Percentiles rank a stretch among this genome's conserved stretches.
Conservation (phyloP, 2,888 invertebrate genomes). For the Odontocolon sp. region DNA sequence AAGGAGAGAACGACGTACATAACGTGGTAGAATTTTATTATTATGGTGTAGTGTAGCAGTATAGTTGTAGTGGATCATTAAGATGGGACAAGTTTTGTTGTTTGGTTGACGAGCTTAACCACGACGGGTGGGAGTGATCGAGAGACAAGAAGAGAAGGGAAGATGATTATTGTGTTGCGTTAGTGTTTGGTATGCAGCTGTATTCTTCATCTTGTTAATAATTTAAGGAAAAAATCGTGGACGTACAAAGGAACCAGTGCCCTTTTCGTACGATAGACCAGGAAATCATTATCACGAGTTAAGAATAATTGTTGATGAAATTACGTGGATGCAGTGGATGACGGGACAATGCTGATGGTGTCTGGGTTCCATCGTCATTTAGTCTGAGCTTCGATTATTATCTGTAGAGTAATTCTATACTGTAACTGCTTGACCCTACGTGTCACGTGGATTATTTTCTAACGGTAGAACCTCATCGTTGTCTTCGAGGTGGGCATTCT, state of each 20-base stretch:
- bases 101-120: slow-evolving; percentile 38
- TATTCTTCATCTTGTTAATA: background rate
- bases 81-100: slow-evolving; percentile 37
- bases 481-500: slow-evolving; percentile 17
- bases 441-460: slow-evolving; percentile 58
- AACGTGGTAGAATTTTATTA: background rate
- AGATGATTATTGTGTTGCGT: slow-evolving; percentile 2
- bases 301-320: slow-evolving; percentile 7
- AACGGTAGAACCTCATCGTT: slow-evolving; percentile 51
- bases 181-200: background rate
- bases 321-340: background rate
- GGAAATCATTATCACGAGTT: background rate
- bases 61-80: no score
- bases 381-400: slow-evolving; percentile 32
- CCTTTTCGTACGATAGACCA: background rate
- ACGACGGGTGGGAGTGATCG: slow-evolving; percentile 11
- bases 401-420: slow-evolving; percentile 48
- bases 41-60: slow-evolving; percentile 26
- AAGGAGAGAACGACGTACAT: background rate
- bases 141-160: slow-evolving; percentile 7
- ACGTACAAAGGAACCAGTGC: background rate
- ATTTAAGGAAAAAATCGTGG: no score
- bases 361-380: slow-evolving; percentile 7
- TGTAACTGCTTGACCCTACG: slow-evolving; percentile 45
- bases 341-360: slow-evolving; percentile 10